Base-by-base conservation (phyloP, 2,888 invertebrate species). In the Xiphydria camelus region DNA sequence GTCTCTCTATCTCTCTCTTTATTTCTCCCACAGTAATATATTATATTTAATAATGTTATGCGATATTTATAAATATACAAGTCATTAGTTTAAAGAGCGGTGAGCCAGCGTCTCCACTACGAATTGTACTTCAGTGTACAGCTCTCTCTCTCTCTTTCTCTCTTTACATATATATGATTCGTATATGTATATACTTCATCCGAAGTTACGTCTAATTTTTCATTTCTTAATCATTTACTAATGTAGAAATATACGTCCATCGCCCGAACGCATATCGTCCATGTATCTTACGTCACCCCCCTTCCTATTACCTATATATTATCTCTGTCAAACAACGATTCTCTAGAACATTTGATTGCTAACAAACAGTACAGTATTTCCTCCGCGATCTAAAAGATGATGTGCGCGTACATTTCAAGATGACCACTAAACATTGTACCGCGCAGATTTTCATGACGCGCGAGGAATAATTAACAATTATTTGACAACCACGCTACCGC, bases 1-100 rank as follows among this genome's bases (percentile, higher is more conserved):
- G 12, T 7, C 46, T 50, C 41, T 57, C 36, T 50, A 43, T 55
- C 45, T 55, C 45, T 55, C 40, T 58, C 45, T 48, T 44, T 51
- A 41, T 60, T 45, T 57, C 45, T 58, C 50, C 52, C 45, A 59
- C 36, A 50, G 47, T 54, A 59, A 55, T 65, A 59, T 59, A 53
- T 61, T 34, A 48, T 61, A 44, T 50, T 64, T 61, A 64, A 61
- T 68, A 61, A 57, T 59, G 57, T 65, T 68, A 59, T 62, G 59
- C 55, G 53, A 64, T 73, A 73, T 73, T 72, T 73, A 73, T 73
- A 73, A 73, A 73, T 73, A 69, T 74, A 74, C 70, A 73, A 69
- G 64, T 72, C 59, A 61, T 66, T 57, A 57, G 64, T 59, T 64
- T 58, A 50, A 66, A 66, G 65, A 68, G 60, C 61, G 64, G 56